Conservation (phyloP, 2,888 invertebrate species). For the Lasiommata megera region DNA sequence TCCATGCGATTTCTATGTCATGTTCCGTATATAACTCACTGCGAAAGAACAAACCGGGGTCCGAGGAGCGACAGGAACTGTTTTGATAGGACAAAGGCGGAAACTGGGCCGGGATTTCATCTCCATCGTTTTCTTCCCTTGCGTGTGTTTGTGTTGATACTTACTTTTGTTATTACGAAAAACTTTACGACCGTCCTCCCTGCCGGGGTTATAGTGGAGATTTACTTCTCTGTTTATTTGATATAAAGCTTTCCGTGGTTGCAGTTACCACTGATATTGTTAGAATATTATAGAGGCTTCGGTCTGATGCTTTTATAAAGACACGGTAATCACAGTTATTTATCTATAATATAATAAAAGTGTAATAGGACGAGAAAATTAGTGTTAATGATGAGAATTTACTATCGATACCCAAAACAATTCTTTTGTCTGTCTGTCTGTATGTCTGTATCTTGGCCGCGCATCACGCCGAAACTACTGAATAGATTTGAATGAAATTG, state of each 20-base stretch:
- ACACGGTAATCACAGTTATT: no score
- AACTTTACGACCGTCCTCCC: slow-evolving; percentile 15
- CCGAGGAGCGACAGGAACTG: slow-evolving; percentile 46
- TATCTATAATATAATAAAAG: no score
- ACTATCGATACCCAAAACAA: no score
- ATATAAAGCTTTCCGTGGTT: slow-evolving; percentile 10
- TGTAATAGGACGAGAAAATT: no score
- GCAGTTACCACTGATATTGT: slow-evolving; percentile 8
- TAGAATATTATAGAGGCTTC: background rate
- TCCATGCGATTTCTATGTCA: slow-evolving; percentile 25
- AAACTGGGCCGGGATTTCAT: slow-evolving; percentile 51
- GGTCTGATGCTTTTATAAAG: background rate
- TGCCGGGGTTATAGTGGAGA: slow-evolving; percentile 7
- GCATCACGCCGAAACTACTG: no score
- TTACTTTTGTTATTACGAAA: slow-evolving; percentile 19
- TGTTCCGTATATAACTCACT: slow-evolving; percentile 16
- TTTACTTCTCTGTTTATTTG: slow-evolving; percentile 18
- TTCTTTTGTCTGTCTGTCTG: no score
- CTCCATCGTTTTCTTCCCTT: slow-evolving; percentile 20
- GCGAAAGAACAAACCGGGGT: slow-evolving; percentile 24
- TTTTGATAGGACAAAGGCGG: slow-evolving; percentile 63
- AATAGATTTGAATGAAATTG: no score
- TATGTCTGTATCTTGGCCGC: no score
- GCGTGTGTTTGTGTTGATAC: slow-evolving; percentile 14
- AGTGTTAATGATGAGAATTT: no score